These are phyloP conservation scores for Calyptommatus sinebrachiatus DNA, from an alignment of 2,113 vertebrate genomes.

Conservation along the genomic window DNA sequence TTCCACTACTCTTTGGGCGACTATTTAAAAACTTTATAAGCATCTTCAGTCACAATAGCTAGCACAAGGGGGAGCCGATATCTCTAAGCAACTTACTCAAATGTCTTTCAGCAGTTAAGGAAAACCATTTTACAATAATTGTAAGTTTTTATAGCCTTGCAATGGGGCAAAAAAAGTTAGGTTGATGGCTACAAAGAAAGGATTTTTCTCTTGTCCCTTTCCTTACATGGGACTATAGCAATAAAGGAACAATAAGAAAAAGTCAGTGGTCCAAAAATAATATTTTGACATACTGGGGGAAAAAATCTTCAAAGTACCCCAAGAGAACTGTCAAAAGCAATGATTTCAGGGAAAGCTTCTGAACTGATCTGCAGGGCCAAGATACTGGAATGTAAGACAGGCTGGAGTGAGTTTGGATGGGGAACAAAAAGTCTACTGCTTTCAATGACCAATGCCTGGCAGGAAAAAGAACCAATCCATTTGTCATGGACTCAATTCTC, in stretches of 20 bases:
- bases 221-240: constrained; percentile 7
- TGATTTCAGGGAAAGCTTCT: constrained; percentile 29
- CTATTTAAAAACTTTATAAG: not conserved
- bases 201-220: not conserved
- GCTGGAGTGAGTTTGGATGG: constrained; percentile 19
- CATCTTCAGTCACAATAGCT: not conserved
- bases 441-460: constrained; percentile 11
- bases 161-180: not conserved
- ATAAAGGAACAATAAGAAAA: constrained; percentile 20
- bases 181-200: not conserved
- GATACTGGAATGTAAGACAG: constrained; percentile 48
- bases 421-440: constrained; percentile 46
- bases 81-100: not conserved
- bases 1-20: not conserved
- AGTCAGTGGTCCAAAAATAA: constrained; percentile 56
- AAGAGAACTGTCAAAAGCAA: constrained; percentile 50
- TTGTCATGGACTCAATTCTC: not conserved
- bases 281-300: constrained; percentile 44
- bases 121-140: not conserved
- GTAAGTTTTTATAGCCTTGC: not conserved
- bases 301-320: constrained; percentile 56
- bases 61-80: not conserved
- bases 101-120: not conserved
- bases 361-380: constrained; percentile 45
- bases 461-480: not conserved